A percentile compares a stretch with the other conserved stretches of the same genome.
phyloP scores from a whole-genome alignment of 2,113 vertebrate species.

The Strix aluco region DNA sequence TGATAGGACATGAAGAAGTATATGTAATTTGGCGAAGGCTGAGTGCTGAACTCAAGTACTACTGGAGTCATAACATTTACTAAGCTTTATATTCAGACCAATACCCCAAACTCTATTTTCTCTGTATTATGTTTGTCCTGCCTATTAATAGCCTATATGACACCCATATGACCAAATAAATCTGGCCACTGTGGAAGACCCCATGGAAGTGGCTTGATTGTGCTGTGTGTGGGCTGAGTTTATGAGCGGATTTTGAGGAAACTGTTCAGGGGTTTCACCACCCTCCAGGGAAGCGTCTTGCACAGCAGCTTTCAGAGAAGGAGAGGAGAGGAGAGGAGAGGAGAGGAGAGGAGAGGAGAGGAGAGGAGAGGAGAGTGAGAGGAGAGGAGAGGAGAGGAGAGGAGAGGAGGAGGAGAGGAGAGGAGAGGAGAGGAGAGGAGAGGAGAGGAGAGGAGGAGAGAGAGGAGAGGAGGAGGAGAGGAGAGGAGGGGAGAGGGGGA shows the following conservation, averaged over 20 bases:
- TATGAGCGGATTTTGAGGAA: background rate
- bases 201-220: background rate
- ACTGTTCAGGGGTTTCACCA: background rate
- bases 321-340: background rate
- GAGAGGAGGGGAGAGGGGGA: no score
- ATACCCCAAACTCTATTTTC: background rate
- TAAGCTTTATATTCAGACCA: background rate
- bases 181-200: background rate
- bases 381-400: background rate
- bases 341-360: background rate
- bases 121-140: background rate
- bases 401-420: no score
- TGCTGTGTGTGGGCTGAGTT: conserved; percentile 21
- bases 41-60: background rate
- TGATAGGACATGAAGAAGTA: background rate
- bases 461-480: no score
- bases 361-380: background rate
- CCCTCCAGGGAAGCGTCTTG: background rate
- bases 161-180: conserved; percentile 13
- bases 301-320: background rate
- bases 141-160: conserved; percentile 14
- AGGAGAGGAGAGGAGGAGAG: no score
- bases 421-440: no score
- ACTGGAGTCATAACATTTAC: background rate
- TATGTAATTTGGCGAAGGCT: background rate